Conservation (phyloP, 2,797 vertebrate species). For the Danio aesculapii region DNA sequence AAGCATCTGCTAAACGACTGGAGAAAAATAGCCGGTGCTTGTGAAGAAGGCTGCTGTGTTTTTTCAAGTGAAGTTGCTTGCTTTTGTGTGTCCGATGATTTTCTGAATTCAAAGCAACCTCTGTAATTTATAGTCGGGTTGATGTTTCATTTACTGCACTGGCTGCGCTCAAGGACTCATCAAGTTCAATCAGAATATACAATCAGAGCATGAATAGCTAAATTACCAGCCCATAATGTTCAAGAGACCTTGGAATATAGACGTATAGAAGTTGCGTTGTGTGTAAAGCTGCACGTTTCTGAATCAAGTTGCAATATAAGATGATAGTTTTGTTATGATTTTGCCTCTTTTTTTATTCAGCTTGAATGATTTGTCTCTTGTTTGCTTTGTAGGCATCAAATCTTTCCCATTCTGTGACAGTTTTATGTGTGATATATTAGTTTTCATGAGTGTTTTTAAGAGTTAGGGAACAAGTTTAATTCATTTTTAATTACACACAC, state of each 20-base stretch:
- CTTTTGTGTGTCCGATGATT: conserved; percentile 15
- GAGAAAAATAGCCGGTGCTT: background rate
- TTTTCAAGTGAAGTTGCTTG: background rate
- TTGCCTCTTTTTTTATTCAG: background rate
- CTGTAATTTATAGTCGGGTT: conserved; percentile 6
- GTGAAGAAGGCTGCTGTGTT: background rate
- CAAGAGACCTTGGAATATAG: background rate
- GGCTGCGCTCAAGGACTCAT: background rate
- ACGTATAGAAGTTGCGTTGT: background rate
- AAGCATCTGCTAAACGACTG: conserved; percentile 1
- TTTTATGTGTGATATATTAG: background rate
- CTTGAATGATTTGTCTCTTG: background rate
- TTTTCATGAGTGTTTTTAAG: background rate
- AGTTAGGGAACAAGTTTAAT: background rate
- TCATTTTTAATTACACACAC: background rate
- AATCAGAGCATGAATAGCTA: conserved; percentile 24
- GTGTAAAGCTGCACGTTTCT: background rate
- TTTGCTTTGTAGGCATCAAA: background rate
- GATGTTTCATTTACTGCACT: conserved; percentile 25
- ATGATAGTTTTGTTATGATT: background rate
- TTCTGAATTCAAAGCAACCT: background rate
- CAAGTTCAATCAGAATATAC: conserved; percentile 41
- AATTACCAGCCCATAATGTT: background rate
- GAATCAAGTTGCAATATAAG: no score
- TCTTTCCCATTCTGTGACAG: background rate